Evolutionary conservation across 2,113 vertebrate genomes (phyloP).

Genomic region (Monarcha castaneiventris): DNA sequence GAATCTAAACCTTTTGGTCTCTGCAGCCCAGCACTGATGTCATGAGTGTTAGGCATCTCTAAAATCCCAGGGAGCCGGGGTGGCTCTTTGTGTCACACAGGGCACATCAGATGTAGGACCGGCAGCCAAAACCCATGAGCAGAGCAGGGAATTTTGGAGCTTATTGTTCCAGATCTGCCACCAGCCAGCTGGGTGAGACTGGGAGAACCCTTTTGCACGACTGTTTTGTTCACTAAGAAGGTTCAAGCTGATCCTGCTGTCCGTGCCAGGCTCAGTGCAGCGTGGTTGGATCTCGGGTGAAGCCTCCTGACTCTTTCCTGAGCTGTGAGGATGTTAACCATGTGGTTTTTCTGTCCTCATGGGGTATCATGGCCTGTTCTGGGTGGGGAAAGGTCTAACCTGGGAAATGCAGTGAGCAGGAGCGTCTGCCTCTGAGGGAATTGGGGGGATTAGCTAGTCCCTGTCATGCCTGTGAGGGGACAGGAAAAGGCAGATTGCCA

Average conservation of each 20-base stretch:
- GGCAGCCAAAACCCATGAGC: background rate
- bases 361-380: background rate
- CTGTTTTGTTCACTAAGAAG: background rate
- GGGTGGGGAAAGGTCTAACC: background rate
- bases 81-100: background rate
- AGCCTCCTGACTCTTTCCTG: background rate
- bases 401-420: background rate
- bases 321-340: rapidly evolving
- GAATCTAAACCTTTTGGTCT: background rate
- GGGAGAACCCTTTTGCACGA: background rate
- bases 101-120: background rate
- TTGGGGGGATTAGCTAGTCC: rapidly evolving
- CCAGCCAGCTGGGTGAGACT: background rate
- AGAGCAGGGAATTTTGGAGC: background rate
- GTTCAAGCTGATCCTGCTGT: background rate
- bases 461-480: background rate
- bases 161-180: background rate
- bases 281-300: rapidly evolving
- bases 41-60: background rate
- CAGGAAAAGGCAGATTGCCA: background rate
- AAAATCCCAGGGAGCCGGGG: background rate
- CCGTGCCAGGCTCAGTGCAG: rapidly evolving
- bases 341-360: background rate
- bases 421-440: background rate
- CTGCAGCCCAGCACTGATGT: background rate